Evolutionary conservation across 1,140 invertebrate genomes (phyloP).

Genomic region (Dreissena rostriformis): DNA sequence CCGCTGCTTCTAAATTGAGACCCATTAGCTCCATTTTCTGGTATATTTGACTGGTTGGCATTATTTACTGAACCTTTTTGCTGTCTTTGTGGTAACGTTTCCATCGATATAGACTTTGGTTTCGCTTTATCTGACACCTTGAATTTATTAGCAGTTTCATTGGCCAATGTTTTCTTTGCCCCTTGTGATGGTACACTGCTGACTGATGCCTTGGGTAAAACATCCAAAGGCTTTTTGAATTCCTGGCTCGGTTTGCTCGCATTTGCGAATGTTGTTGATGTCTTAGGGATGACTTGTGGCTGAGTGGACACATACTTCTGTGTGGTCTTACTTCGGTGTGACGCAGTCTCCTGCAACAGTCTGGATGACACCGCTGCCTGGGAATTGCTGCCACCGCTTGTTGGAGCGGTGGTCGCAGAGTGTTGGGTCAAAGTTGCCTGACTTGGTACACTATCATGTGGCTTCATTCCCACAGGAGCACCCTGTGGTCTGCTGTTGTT

Average conservation of each 20-base stretch:
- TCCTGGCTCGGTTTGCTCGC: conserved; percentile 11
- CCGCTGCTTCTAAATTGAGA: too few relatives aligned
- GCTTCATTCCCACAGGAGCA: too few relatives aligned
- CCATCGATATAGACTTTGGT: conserved; percentile 33
- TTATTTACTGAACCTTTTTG: too few relatives aligned
- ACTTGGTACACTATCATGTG: too few relatives aligned
- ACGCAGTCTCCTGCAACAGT: conserved; percentile 46
- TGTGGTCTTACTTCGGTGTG: conserved; percentile 47
- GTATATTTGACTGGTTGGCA: too few relatives aligned
- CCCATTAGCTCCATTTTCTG: too few relatives aligned
- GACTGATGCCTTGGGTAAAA: too few relatives aligned
- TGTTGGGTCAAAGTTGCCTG: too few relatives aligned
- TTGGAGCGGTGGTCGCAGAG: too few relatives aligned
- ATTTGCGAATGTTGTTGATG: neutral
- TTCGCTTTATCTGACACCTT: conserved; percentile 45
- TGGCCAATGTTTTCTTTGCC: conserved; percentile 11
- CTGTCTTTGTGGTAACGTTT: conserved; percentile 33
- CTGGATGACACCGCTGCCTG: conserved; percentile 23
- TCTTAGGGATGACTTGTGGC: neutral
- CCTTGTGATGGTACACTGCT: conserved; percentile 35
- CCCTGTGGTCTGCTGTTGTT: too few relatives aligned
- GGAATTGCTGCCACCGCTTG: too few relatives aligned
- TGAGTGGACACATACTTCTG: conserved; percentile 49
- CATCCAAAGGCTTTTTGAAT: conserved; percentile 50
- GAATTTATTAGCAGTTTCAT: conserved; percentile 24